Evolutionary conservation across 2,888 invertebrate species (phyloP), one percentile per base, ranked within the genome.

Genomic region (Stenodera caucasica): DNA sequence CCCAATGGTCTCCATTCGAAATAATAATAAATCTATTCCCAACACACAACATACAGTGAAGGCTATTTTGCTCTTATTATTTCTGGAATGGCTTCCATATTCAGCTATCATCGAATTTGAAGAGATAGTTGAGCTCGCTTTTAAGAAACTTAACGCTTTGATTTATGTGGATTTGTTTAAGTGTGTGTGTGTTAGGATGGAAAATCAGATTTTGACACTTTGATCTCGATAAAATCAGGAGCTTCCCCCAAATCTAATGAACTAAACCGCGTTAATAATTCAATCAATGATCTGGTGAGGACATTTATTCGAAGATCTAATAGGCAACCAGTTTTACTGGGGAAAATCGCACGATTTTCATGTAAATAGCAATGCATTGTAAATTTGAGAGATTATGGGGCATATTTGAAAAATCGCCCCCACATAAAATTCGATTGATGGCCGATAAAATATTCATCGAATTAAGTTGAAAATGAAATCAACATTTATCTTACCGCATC

Each of bases 141-240:
- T n/a, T n/a, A n/a, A n/a, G n/a, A n/a, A n/a, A n/a, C n/a, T n/a
- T n/a, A n/a, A n/a, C n/a, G n/a, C n/a, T n/a, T n/a, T n/a, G n/a
- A n/a, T n/a, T n/a, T n/a, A n/a, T n/a, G n/a, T n/a, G n/a, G n/a
- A n/a, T n/a, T n/a, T n/a, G n/a, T n/a, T n/a, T n/a, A n/a, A n/a
- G n/a, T n/a, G n/a, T n/a, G n/a, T n/a, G n/a, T n/a, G n/a, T n/a
- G n/a, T n/a, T n/a, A n/a, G n/a, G n/a, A n/a, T n/a, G n/a, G n/a
- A n/a, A n/a, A n/a, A n/a, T n/a, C n/a, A n/a, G n/a, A n/a, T 40
- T 40, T 40, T 40, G 37, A 18, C 37, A 40, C 37, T 40, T 40
- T 40, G 18, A 40, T n/a, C 18, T 9, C 1, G 9, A 40, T 40
- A 15, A 40, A 18, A 40, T 40, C 18, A 8, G 7, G 18, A 40